These are phyloP conservation scores for Nothura maculosa DNA, from an alignment of 2,797 vertebrate genomes.

Conservation along the genomic window DNA sequence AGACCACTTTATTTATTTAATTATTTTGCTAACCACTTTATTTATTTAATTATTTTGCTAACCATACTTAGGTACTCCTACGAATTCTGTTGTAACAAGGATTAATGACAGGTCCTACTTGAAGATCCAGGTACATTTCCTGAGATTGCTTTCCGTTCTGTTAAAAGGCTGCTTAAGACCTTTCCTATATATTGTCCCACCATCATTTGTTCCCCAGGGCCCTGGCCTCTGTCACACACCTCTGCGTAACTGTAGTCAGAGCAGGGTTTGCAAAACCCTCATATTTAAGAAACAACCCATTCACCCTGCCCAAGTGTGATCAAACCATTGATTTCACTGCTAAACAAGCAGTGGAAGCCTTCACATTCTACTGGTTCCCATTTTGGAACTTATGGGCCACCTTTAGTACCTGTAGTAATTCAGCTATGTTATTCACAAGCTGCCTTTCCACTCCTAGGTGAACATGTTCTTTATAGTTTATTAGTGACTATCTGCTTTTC, in stretches of 20 bases:
- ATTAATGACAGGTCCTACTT: too few relatives aligned
- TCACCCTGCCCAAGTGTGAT: not conserved
- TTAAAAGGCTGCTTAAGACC: not conserved
- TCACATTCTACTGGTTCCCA: not conserved
- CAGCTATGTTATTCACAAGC: not conserved
- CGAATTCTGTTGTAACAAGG: not conserved
- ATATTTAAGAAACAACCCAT: not conserved
- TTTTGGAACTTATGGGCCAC: not conserved
- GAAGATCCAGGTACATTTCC: not conserved
- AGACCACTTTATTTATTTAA: not conserved
- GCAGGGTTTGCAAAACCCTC: not conserved
- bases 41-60: not conserved
- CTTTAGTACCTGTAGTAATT: not conserved
- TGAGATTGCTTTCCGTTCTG: not conserved
- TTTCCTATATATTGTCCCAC: not conserved
- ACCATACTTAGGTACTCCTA: not conserved
- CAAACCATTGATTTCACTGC: not conserved
- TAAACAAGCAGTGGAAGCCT: not conserved
- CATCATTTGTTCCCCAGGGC: not conserved
- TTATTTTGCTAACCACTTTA: not conserved
- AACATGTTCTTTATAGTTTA: not conserved
- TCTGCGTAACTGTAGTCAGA: not conserved
- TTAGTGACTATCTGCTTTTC: not conserved
- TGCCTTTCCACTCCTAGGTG: not conserved
- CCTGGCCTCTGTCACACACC: too few relatives aligned